Evolutionary conservation across 2,797 vertebrate genomes (phyloP), one percentile per base, ranked within the genome.

Genomic region (Liasis olivaceus): DNA sequence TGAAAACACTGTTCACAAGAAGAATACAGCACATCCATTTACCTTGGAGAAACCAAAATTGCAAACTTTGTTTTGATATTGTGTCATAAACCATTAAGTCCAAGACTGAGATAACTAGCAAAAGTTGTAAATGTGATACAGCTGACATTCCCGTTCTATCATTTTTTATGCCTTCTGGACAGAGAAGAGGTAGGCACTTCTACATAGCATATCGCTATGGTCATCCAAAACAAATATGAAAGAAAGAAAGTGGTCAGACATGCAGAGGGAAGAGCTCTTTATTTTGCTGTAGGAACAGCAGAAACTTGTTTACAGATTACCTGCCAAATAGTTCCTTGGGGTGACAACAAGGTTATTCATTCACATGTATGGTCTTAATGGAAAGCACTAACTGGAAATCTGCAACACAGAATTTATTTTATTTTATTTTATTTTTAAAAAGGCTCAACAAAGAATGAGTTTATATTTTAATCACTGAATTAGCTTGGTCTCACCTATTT

Each of bases 51-150:
- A 69, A 95, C 93, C 90, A 96, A 94, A 96, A 95, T 88, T 95
- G 94, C 94, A 95, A 96, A 94, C 95, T 92, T 93, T 56, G 95
- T 42, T 95, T 95, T 92, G 95, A 95, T 96, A 95, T 92, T 64
- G 1, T 92, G 96, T 96, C 96, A 97, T 42, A 94, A 91, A 92
- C n/a, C 91, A 96, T 96, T 94, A 95, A 0, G 5, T 96, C 94
- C 93, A 87, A 1, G 28, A 66, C 91, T 94, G 94, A 95, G 94
- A 93, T 91, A 94, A 95, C 90, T 93, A 94, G 26, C 94, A 93
- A 93, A 94, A 96, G 95, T 93, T 92, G 62, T 96, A 95, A 93
- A 94, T 95, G 96, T 95, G 97, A 97, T 96, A 5, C 90, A 95
- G 93, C 94, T 96, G 93, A 93, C 88, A 89, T 56, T 36, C 42